Evolutionary conservation across 2,888 invertebrate species (phyloP).

Genomic region (Melanostoma scalare): DNA sequence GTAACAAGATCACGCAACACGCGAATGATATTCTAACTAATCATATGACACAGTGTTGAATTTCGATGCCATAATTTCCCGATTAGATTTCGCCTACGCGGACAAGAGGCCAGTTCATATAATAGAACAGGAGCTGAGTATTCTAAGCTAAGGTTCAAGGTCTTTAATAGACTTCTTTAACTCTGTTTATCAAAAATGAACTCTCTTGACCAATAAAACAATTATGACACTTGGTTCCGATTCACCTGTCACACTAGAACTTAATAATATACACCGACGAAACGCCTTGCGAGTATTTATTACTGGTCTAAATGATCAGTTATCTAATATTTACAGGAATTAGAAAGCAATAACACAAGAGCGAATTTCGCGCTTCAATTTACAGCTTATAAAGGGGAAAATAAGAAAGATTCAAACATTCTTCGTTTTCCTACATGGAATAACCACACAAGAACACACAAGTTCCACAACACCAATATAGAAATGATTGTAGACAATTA

Average conservation of each 20-base stretch:
- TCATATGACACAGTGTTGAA: neutral
- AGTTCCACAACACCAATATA: too few relatives aligned
- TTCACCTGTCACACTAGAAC: conserved; percentile 3
- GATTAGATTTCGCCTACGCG: neutral
- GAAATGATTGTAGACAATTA: too few relatives aligned
- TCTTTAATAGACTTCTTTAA: conserved; percentile 4
- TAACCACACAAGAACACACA: too few relatives aligned
- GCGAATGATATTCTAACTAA: neutral
- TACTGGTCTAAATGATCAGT: too few relatives aligned
- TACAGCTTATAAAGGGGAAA: conserved; percentile 1
- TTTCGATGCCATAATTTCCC: neutral
- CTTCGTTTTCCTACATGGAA: neutral
- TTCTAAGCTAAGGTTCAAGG: neutral
- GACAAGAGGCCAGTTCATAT: too few relatives aligned
- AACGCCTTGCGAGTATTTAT: conserved; percentile 7
- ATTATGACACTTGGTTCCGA: neutral
- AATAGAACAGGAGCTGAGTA: conserved; percentile 1
- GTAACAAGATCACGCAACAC: neutral
- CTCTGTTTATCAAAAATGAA: neutral
- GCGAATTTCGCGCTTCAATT: conserved; percentile 37
- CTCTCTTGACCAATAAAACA: conserved; percentile 11
- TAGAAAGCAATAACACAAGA: conserved; percentile 16
- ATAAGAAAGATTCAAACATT: neutral
- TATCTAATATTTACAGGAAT: conserved; percentile 24
- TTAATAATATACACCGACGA: too few relatives aligned